These are phyloP conservation scores for Lutraria rhynchaena DNA, from an alignment of 1,140 invertebrate species.

Conservation along the genomic window DNA sequence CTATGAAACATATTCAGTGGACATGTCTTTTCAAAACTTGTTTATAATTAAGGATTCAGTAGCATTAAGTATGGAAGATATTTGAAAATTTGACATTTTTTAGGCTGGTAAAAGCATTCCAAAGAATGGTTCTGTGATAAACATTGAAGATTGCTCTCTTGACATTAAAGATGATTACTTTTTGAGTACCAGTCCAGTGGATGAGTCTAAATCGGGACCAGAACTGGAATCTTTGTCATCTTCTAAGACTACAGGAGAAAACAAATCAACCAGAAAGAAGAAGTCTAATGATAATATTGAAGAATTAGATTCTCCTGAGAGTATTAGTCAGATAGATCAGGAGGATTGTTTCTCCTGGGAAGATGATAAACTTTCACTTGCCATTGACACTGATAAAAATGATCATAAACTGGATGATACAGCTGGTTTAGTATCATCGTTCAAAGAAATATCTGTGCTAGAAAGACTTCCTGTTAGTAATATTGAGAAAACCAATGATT, in stretches of 20 bases:
- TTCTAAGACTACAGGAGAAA: background rate
- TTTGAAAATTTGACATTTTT: no score
- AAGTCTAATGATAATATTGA: slow-evolving; percentile 66
- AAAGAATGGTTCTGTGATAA: slow-evolving; percentile 65
- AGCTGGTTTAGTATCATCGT: slow-evolving; percentile 45
- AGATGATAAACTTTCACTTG: slow-evolving; percentile 76
- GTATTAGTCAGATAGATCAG: slow-evolving; percentile 76
- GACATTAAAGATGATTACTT: slow-evolving; percentile 50
- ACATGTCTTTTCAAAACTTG: no score
- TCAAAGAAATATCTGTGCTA: slow-evolving; percentile 38
- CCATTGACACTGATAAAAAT: slow-evolving; percentile 69
- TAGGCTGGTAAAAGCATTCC: slow-evolving; percentile 58
- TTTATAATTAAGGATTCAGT: no score
- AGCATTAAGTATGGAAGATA: no score
- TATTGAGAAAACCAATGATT: background rate
- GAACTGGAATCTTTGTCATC: background rate
- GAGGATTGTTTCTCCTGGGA: slow-evolving; percentile 81
- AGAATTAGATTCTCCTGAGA: slow-evolving; percentile 80
- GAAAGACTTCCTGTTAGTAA: slow-evolving; percentile 4
- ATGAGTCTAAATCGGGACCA: background rate
- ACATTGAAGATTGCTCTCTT: slow-evolving; percentile 65
- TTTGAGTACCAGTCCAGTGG: slow-evolving; percentile 21
- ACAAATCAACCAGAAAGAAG: background rate
- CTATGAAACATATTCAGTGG: no score
- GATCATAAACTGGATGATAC: slow-evolving; percentile 34